These are phyloP conservation scores for Zophobas atratus DNA, from an alignment of 1,140 invertebrate genomes.

Conservation along the genomic window DNA sequence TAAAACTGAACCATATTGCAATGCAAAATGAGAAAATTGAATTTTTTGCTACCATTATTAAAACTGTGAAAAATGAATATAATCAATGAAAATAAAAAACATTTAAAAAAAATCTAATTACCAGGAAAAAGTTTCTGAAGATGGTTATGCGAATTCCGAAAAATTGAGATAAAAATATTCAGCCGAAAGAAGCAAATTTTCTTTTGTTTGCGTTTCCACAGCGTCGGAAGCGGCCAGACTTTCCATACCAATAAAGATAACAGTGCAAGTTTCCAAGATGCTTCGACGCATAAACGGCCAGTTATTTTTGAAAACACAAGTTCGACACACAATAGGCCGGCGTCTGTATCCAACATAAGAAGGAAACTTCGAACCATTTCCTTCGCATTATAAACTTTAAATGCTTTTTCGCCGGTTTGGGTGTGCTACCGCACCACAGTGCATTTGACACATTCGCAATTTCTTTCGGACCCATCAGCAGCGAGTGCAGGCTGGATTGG, in stretches of 20 bases:
- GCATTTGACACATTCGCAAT: constrained; percentile 45
- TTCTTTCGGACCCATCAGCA: constrained; percentile 29
- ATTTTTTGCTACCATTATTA: too few species aligned
- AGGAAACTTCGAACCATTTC: constrained; percentile 38
- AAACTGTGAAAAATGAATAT: too few species aligned
- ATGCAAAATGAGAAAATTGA: too few species aligned
- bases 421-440: constrained; percentile 16
- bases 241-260: not conserved
- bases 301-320: constrained; percentile 21
- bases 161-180: too few species aligned
- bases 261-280: not conserved
- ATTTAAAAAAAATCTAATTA: too few species aligned
- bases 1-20: too few species aligned
- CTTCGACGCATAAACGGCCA: not conserved
- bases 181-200: too few species aligned
- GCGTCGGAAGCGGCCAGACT: not conserved
- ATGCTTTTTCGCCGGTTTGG: constrained; percentile 42
- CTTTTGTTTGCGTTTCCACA: too few species aligned
- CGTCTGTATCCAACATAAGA: constrained; percentile 40
- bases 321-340: constrained; percentile 22
- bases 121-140: too few species aligned
- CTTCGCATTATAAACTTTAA: constrained; percentile 47
- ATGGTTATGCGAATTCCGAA: too few species aligned
- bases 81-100: too few species aligned
- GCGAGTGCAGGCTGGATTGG: constrained; percentile 13